Conservation (phyloP, 2,888 invertebrate species). For the Anorthoa munda region DNA sequence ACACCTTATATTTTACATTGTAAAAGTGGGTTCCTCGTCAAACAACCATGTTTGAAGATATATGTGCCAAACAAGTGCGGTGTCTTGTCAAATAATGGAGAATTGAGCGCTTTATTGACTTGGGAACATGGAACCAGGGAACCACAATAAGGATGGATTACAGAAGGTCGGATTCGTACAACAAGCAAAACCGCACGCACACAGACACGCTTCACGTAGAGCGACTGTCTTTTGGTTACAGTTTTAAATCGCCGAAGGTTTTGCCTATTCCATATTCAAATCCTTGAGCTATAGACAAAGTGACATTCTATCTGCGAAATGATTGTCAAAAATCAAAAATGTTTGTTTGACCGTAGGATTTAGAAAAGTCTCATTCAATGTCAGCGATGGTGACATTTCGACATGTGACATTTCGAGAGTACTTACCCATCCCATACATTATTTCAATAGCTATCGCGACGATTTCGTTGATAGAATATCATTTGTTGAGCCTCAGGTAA, state of each 20-base stretch:
- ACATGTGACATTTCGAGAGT: too few relatives aligned
- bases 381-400: too few relatives aligned
- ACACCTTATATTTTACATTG: constrained; percentile 43
- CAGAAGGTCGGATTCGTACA: constrained; percentile 3
- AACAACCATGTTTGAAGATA: constrained; percentile 55
- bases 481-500: too few relatives aligned
- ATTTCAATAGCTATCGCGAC: too few relatives aligned
- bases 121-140: not conserved
- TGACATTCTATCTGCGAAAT: not conserved
- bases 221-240: not conserved
- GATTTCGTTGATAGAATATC: too few relatives aligned
- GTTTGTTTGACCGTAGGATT: too few relatives aligned
- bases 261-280: not conserved
- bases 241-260: not conserved
- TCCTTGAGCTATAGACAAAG: not conserved
- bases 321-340: not conserved
- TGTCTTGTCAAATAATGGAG: constrained; percentile 59
- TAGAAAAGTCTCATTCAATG: too few relatives aligned
- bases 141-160: not conserved
- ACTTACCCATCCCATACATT: too few relatives aligned
- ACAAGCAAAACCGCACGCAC: not conserved
- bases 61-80: constrained; percentile 59
- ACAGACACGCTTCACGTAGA: not conserved
- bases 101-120: constrained; percentile 60
- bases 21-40: constrained; percentile 44